Base-by-base conservation (phyloP, 2,113 vertebrate genomes). In the Vireo altiloquus region DNA sequence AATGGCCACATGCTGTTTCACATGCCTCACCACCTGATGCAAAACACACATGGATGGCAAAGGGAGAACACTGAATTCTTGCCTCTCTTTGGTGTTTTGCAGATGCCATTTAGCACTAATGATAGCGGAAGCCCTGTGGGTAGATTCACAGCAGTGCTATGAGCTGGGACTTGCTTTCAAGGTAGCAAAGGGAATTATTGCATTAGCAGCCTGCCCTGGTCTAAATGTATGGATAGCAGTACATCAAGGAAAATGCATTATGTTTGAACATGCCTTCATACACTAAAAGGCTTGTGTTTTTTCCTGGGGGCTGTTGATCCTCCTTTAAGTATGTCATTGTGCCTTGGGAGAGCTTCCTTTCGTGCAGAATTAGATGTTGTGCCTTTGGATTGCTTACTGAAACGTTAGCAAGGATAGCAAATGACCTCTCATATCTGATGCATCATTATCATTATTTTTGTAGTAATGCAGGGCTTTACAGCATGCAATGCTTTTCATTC, bases 241-340 rank as follows among this genome's bases (percentile, higher is more conserved):
- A 68, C 88, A 81, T 91, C 47, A 94, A 92, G 75, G 42, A 84
- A 93, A 90, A 93, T 81, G 64, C 85, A 81, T 77, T 86, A 63
- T 83, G 75, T 89, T 91, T 94, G 78, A 33, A 79, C 59, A 88
- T 81, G 64, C 68, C 85, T 64, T 90, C 33, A 20, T 63, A 33
- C 15, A 8, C 60, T 87, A 39, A 86, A 70, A 88, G 28, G 35
- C 40, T 90, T 88, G 35, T 81, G 18, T 3, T 64, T 75, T 75
- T 75, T 83, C 82, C 69, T 82, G 60, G 3, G 2, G 64, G 75
- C 78, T 86, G 59, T 70, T 88, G 63, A 78, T 94, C 39, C 47
- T 87, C 42, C 52, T 90, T 94, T 74, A 52, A 47, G 50, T 40
- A 54, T 81, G 54, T 88, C 39, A 21, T 14, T 70, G 53, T 92